These are phyloP conservation scores for Hirtodrosophila trivittata DNA, from an alignment of 2,888 invertebrate genomes.

Conservation along the genomic window DNA sequence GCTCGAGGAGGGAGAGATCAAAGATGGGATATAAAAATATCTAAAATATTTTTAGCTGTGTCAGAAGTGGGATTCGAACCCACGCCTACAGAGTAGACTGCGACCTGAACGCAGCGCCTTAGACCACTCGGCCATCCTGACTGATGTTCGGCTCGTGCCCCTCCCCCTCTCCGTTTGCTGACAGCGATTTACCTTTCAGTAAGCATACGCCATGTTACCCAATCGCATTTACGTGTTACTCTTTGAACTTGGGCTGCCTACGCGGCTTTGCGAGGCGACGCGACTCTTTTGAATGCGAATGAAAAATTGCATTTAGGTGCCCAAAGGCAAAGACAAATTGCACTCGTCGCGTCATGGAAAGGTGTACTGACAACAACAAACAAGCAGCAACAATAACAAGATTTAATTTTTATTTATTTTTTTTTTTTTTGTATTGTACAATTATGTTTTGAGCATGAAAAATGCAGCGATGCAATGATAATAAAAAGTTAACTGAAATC, in stretches of 20 bases:
- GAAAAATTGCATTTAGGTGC: constrained; percentile 66
- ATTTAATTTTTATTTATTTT: background rate
- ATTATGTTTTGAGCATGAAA: constrained; percentile 43
- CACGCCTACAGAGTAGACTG: constrained; percentile 84
- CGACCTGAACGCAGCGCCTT: constrained; percentile 84
- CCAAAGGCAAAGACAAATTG: constrained; percentile 73
- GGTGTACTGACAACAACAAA: constrained; percentile 48
- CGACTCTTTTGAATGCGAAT: constrained; percentile 25
- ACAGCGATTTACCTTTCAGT: constrained; percentile 8
- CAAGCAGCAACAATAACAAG: background rate
- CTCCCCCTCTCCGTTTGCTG: background rate
- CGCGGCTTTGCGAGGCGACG: constrained; percentile 2
- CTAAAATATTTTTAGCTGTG: constrained; percentile 41
- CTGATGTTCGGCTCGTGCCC: background rate
- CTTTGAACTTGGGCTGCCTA: constrained; percentile 69
- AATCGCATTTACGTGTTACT: constrained; percentile 49
- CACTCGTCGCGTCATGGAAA: constrained; percentile 63
- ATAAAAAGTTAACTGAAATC: constrained; percentile 47
- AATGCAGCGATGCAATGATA: constrained; percentile 32
- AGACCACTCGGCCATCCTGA: constrained; percentile 83
- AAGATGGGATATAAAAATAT: constrained; percentile 1
- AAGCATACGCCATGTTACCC: constrained; percentile 59
- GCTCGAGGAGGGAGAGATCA: background rate
- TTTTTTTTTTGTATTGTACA: constrained; percentile 24
- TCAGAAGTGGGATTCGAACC: constrained; percentile 84